These are phyloP conservation scores for Deilephila porcellus DNA, from an alignment of 2,888 invertebrate genomes.

Conservation along the genomic window DNA sequence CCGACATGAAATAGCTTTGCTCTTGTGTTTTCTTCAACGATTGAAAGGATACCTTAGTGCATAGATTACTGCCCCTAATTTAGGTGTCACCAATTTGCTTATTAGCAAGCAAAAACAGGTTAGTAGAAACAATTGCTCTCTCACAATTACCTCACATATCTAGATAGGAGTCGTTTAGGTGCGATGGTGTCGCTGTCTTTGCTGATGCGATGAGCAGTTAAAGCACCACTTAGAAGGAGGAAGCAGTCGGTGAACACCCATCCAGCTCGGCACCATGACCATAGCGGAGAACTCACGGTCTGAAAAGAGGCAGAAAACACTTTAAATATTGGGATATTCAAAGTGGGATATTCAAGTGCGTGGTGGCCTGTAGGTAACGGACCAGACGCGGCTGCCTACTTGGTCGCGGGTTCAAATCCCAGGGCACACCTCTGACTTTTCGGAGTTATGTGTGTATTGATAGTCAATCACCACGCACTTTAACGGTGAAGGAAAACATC, in stretches of 20 bases:
- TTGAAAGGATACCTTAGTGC: no score
- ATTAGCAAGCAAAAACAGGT: background rate
- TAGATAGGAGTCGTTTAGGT: conserved; percentile 84
- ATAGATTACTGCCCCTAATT: no score
- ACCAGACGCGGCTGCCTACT: no score
- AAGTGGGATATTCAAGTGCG: background rate
- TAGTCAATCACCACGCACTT: no score
- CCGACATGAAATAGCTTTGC: no score
- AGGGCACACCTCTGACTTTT: no score
- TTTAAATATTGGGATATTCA: background rate
- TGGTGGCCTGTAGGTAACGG: no score
- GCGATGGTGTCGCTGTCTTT: conserved; percentile 82
- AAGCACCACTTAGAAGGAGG: conserved; percentile 87
- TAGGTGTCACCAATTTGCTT: background rate
- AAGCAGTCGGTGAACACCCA: conserved; percentile 88
- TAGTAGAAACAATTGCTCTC: background rate
- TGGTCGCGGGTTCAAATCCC: no score
- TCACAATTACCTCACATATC: conserved; percentile 84
- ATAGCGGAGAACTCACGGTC: conserved; percentile 84
- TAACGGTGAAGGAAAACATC: no score
- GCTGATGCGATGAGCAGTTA: conserved; percentile 86
- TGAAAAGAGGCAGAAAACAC: conserved; percentile 49
- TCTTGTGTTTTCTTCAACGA: no score
- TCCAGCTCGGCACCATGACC: conserved; percentile 86
- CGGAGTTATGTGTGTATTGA: no score